Conservation (phyloP, 2,888 invertebrate species). For the Campoplex nolae region DNA sequence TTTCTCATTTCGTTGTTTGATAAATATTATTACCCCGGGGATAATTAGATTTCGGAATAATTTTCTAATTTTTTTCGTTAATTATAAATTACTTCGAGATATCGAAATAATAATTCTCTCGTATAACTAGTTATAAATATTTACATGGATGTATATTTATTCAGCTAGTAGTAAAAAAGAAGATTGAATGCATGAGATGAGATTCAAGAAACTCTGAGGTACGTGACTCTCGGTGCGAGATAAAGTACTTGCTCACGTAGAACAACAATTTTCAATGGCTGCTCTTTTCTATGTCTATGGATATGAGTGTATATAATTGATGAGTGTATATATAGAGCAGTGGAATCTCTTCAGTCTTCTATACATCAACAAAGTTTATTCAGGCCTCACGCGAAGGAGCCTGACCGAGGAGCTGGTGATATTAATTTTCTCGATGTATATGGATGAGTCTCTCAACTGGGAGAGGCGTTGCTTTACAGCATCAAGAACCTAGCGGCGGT, state of each 20-base stretch:
- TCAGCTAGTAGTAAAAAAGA: not conserved
- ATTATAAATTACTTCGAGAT: not conserved
- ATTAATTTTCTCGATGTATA: constrained; percentile 84
- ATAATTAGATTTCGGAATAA: not conserved
- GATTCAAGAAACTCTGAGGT: constrained; percentile 28
- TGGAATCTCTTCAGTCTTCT: constrained; percentile 26
- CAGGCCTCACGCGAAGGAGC: constrained; percentile 77
- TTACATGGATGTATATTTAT: not conserved
- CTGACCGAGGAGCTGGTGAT: constrained; percentile 72
- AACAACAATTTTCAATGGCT: constrained; percentile 44
- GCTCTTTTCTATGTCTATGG: not conserved
- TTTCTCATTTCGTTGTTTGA: not conserved
- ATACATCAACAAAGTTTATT: constrained; percentile 77
- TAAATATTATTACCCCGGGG: not conserved
- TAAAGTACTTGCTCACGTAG: constrained; percentile 15
- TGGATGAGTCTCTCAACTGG: constrained; percentile 81
- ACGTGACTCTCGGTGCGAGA: constrained; percentile 14
- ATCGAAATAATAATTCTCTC: not conserved
- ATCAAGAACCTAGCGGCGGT: not conserved
- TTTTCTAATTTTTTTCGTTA: not conserved
- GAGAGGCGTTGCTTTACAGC: constrained; percentile 68
- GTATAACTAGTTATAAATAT: not conserved
- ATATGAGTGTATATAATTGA: constrained; percentile 2
- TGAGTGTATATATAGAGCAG: constrained; percentile 28
- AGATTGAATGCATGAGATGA: constrained; percentile 15